Percentiles rank a stretch among this genome's conserved stretches.
These are phyloP conservation scores for Synergus umbraculus DNA, from an alignment of 2,888 invertebrate genomes.

Conservation along the genomic window DNA sequence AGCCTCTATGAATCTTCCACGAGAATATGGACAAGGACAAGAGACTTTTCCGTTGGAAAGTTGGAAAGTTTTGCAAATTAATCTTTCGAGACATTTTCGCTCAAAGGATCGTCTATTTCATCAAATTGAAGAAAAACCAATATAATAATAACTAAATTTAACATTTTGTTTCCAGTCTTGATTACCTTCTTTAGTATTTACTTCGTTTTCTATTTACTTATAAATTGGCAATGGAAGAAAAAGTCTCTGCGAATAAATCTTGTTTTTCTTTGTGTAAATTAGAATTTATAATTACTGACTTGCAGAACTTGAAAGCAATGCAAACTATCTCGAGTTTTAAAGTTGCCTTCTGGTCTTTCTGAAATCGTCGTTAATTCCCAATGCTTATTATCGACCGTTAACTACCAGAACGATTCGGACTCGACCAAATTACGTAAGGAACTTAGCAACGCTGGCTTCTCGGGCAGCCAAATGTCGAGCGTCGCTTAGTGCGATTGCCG, in stretches of 20 bases:
- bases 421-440: constrained; percentile 42
- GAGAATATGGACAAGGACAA: constrained; percentile 22
- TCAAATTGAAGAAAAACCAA: not conserved
- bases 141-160: not conserved
- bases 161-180: no score
- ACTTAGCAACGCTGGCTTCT: constrained; percentile 40
- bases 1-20: constrained; percentile 41
- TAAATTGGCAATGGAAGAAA: not conserved
- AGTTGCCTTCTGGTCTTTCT: constrained; percentile 27
- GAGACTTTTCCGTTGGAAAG: not conserved
- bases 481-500: constrained; percentile 51
- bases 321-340: constrained; percentile 20
- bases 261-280: not conserved
- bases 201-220: not conserved
- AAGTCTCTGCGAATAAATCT: not conserved
- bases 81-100: not conserved
- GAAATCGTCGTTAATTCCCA: constrained; percentile 39
- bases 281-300: not conserved
- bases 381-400: constrained; percentile 41
- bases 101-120: not conserved
- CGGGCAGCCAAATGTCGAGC: constrained; percentile 50
- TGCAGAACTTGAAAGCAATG: constrained; percentile 5
- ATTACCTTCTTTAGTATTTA: no score
- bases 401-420: constrained; percentile 43
- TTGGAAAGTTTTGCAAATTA: constrained; percentile 36